Evolutionary conservation across 35 echinoderm and acorn worm genomes (phyloP).

Genomic region (Antedon bifida): DNA sequence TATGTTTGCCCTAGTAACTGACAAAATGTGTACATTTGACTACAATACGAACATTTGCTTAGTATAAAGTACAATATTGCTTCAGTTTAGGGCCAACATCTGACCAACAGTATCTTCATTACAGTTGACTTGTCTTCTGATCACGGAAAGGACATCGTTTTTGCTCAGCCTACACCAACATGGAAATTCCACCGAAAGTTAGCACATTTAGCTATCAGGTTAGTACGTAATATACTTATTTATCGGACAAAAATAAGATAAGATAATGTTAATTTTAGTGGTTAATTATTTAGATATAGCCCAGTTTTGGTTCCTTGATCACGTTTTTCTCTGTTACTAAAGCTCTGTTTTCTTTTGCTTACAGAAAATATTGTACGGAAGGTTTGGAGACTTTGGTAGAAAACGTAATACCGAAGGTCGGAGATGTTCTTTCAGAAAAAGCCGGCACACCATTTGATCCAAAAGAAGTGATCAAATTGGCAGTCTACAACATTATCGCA

Average conservation of each 20-base stretch:
- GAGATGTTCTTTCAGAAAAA: slow-evolving; percentile 9
- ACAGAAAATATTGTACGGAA: slow-evolving; percentile 20
- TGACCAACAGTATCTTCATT: too few species aligned
- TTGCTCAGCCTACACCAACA: slow-evolving; percentile 33
- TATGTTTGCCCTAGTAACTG: too few species aligned
- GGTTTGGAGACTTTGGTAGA: slow-evolving; percentile 27
- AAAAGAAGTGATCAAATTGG: slow-evolving; percentile 10
- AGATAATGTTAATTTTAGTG: too few species aligned
- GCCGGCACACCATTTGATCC: slow-evolving; percentile 25
- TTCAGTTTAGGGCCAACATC: too few species aligned
- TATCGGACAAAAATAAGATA: too few species aligned
- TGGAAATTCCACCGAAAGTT: slow-evolving; percentile 86
- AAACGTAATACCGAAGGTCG: slow-evolving; percentile 2
- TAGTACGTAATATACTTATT: neutral
- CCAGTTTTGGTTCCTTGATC: too few species aligned
- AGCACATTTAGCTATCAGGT: slow-evolving; percentile 74
- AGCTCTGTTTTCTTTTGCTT: too few species aligned
- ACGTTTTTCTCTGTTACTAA: too few species aligned
- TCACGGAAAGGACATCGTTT: slow-evolving; percentile 56
- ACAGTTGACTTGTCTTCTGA: slow-evolving; percentile 38
- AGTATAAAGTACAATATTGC: too few species aligned
- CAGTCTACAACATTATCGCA: slow-evolving; percentile 28
- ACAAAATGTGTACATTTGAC: too few species aligned
- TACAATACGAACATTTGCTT: too few species aligned
- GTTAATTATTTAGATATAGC: too few species aligned